Evolutionary conservation across 2,888 invertebrate genomes (phyloP).

Genomic region (Alentia gelatinosa): DNA sequence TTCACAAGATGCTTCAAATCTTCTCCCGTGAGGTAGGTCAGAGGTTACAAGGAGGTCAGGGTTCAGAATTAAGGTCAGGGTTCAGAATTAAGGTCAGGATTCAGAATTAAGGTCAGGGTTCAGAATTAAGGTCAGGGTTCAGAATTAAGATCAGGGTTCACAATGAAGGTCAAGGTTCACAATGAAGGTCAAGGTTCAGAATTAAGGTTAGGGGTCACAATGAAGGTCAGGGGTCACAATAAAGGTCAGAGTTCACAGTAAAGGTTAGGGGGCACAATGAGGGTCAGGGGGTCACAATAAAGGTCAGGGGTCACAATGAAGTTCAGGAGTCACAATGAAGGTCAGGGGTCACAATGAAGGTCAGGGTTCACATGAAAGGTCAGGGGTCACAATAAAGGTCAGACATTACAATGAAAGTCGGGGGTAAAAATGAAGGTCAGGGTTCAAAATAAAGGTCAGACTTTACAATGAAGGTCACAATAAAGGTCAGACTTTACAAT

Average conservation of each 20-base stretch:
- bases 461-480: no score
- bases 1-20: slow-evolving; percentile 89
- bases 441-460: no score
- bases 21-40: slow-evolving; percentile 83
- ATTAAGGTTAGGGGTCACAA: neutral
- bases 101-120: neutral
- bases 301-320: no score
- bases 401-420: no score
- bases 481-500: no score
- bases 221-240: neutral
- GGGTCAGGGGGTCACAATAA: neutral
- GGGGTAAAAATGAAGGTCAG: no score
- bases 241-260: no score
- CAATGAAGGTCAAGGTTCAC: no score
- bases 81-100: neutral
- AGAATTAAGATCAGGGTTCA: no score
- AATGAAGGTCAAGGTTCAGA: neutral
- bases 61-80: neutral
- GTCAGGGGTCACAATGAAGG: neutral
- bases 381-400: neutral
- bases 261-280: no score
- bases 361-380: neutral
- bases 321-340: no score
- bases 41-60: neutral
- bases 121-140: neutral